These are phyloP conservation scores for Acronicta leporina DNA, from an alignment of 2,888 invertebrate genomes.

Conservation along the genomic window DNA sequence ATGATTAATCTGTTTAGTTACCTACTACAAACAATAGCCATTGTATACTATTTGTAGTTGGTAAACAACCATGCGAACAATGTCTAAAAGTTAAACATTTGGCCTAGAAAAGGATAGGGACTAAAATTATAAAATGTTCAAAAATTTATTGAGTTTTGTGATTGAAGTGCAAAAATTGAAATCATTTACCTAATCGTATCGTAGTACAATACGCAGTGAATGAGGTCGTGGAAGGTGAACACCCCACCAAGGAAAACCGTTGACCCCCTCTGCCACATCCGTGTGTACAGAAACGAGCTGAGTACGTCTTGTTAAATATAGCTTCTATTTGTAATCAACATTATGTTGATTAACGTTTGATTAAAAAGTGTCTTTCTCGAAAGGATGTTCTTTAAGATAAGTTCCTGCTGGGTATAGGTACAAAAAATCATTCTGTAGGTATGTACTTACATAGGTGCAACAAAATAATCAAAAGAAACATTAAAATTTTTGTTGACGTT, in stretches of 20 bases:
- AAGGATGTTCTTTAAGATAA: neutral
- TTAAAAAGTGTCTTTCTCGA: too few species aligned
- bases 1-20: conserved; percentile 15
- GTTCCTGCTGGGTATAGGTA: too few species aligned
- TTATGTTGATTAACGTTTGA: conserved; percentile 7
- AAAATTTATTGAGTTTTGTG: conserved; percentile 30
- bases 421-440: too few species aligned
- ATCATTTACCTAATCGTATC: conserved; percentile 59
- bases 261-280: conserved; percentile 82
- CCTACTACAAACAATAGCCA: conserved; percentile 38
- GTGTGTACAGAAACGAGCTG: conserved; percentile 58
- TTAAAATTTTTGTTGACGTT: conserved; percentile 46
- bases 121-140: conserved; percentile 13
- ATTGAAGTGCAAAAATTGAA: conserved; percentile 43
- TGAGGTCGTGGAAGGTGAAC: conserved; percentile 85
- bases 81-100: conserved; percentile 45
- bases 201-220: conserved; percentile 62
- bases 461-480: neutral
- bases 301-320: conserved; percentile 35
- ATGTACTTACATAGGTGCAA: too few species aligned
- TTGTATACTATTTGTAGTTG: conserved; percentile 44
- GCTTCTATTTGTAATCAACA: conserved; percentile 22
- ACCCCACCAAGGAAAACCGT: conserved; percentile 86
- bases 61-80: conserved; percentile 42
- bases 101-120: conserved; percentile 9